Conservation (phyloP, 2,797 vertebrate genomes). For the Helarctos malayanus region DNA sequence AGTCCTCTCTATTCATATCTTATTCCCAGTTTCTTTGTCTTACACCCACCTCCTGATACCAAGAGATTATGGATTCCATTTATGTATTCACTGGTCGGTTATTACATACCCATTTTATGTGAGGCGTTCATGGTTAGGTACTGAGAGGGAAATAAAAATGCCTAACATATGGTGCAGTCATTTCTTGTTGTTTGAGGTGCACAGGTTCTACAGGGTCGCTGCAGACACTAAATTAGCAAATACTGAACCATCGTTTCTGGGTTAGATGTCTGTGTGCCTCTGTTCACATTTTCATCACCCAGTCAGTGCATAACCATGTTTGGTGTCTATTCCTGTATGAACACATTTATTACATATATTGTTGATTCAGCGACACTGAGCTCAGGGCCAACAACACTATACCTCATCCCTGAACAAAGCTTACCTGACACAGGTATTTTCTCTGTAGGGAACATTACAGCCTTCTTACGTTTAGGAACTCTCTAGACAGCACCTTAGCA, state of each 20-base stretch:
- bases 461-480: neutral
- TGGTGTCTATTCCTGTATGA: constrained; percentile 3
- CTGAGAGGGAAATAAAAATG: neutral
- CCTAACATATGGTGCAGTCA: neutral
- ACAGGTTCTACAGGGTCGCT: neutral
- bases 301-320: neutral
- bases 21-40: neutral
- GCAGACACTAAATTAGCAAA: neutral
- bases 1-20: neutral
- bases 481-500: neutral
- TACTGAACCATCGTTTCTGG: neutral
- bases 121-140: neutral
- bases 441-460: neutral
- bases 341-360: neutral
- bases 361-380: neutral
- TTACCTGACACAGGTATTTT: neutral
- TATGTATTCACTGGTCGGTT: constrained; percentile 37
- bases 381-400: neutral
- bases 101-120: constrained; percentile 40
- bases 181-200: neutral
- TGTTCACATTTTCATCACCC: constrained; percentile 1
- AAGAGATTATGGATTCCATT: neutral
- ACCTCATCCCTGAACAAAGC: neutral
- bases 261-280: neutral
- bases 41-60: neutral